A percentile compares a stretch with the other conserved stretches of the same genome.
phyloP scores from a whole-genome alignment of 2,797 vertebrate genomes.

The Ceryle rudis region DNA sequence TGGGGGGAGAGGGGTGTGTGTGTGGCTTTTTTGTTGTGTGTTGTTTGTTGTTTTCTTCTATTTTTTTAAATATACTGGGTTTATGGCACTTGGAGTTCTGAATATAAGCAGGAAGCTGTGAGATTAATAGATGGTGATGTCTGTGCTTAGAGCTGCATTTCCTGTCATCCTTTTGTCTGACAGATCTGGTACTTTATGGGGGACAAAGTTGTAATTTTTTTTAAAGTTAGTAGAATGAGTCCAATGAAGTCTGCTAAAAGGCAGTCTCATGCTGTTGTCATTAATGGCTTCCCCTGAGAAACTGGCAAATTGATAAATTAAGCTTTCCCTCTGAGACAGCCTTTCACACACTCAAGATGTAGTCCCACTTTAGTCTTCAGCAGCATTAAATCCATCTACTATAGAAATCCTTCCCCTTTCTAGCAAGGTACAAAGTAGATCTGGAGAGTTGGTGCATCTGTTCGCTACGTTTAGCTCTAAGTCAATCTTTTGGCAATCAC shows the following conservation, averaged over 20 bases:
- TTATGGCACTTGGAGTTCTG: neutral
- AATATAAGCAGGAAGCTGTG: neutral
- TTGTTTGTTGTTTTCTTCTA: neutral
- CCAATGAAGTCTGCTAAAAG: conserved; percentile 34
- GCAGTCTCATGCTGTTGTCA: conserved; percentile 50
- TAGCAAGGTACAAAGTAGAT: neutral
- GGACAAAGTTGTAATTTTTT: neutral
- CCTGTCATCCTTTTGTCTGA: neutral
- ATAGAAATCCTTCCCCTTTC: conserved; percentile 35
- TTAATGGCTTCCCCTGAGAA: conserved; percentile 60
- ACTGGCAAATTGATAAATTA: conserved; percentile 65
- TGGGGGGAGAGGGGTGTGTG: neutral
- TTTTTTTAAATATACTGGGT: neutral
- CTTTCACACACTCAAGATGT: conserved; percentile 14
- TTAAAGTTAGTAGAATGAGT: conserved; percentile 35
- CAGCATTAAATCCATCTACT: conserved; percentile 36
- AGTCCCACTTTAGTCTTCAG: conserved; percentile 23
- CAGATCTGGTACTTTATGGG: neutral
- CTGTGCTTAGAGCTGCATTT: neutral
- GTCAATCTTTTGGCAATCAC: neutral
- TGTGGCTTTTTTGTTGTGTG: neutral
- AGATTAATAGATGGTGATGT: neutral
- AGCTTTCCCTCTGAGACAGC: conserved; percentile 52
- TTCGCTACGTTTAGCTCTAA: neutral
- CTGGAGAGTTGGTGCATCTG: neutral